Evolutionary conservation across 2,797 vertebrate genomes (phyloP).

Genomic region (Neomorphus geoffroyi): DNA sequence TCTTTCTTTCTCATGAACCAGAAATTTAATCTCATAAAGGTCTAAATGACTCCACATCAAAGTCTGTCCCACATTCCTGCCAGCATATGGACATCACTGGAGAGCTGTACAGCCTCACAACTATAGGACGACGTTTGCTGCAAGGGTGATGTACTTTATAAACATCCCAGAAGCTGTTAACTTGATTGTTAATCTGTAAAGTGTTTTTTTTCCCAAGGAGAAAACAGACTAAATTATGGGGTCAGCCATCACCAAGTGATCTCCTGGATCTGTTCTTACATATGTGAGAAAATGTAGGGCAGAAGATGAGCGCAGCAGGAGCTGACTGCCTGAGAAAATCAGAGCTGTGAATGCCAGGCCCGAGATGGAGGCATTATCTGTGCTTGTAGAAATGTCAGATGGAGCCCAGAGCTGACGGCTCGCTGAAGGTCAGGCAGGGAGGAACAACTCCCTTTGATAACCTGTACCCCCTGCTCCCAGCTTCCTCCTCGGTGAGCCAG

Average conservation of each 20-base stretch:
- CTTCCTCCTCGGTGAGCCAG: fast-evolving
- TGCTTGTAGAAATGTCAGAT: not conserved
- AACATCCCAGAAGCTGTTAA: conserved; percentile 12
- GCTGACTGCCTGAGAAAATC: not conserved
- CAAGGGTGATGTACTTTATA: not conserved
- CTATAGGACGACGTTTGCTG: not conserved
- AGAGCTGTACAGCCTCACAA: not conserved
- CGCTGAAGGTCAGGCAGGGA: not conserved
- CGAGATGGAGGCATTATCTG: fast-evolving
- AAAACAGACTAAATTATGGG: not conserved
- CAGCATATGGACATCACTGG: fast-evolving
- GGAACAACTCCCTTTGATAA: not conserved
- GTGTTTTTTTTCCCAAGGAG: not conserved
- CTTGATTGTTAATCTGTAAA: conserved; percentile 35
- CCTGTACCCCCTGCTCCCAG: fast-evolving
- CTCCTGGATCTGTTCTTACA: not conserved
- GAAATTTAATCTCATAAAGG: not conserved
- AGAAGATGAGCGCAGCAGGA: not conserved
- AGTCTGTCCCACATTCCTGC: not conserved
- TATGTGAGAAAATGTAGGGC: not conserved
- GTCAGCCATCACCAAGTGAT: not conserved
- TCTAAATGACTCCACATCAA: fast-evolving
- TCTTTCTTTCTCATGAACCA: not conserved
- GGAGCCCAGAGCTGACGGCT: not conserved
- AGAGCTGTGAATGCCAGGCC: not conserved